Conservation (phyloP, 2,113 vertebrate genomes). For the Dicaeum eximium region DNA sequence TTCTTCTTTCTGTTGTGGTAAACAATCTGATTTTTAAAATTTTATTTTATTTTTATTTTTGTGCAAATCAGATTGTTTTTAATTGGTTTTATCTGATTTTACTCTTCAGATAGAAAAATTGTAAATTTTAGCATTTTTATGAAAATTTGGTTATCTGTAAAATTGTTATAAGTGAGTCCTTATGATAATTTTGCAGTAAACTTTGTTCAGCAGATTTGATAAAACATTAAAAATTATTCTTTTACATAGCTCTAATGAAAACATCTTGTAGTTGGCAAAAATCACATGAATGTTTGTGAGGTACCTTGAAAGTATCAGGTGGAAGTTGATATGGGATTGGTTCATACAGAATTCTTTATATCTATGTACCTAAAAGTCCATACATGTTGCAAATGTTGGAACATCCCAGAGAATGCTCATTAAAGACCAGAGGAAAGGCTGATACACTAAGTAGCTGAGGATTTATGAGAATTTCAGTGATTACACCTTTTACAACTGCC, state of each 20-base stretch:
- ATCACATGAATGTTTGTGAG: not conserved
- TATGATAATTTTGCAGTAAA: not conserved
- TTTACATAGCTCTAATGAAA: not conserved
- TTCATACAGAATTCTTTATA: not conserved
- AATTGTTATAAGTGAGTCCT: not conserved
- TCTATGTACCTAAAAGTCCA: not conserved
- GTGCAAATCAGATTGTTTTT: not conserved
- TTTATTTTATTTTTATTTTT: not conserved
- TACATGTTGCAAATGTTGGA: not conserved
- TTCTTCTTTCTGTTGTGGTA: not conserved
- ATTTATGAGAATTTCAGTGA: not conserved
- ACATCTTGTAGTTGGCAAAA: not conserved
- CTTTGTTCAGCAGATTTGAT: not conserved
- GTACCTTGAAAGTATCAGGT: not conserved
- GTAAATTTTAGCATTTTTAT: not conserved
- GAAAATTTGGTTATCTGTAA: not conserved
- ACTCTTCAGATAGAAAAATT: not conserved
- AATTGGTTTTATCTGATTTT: not conserved
- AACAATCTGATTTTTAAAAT: not conserved
- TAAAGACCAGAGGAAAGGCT: not conserved
- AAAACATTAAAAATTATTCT: not conserved
- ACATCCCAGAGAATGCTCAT: not conserved
- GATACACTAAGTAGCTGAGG: not conserved
- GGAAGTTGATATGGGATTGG: fast-evolving
- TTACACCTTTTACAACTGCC: not conserved